phyloP scores from a whole-genome alignment of 2,888 invertebrate genomes.

The Plemyria rubiginata region DNA sequence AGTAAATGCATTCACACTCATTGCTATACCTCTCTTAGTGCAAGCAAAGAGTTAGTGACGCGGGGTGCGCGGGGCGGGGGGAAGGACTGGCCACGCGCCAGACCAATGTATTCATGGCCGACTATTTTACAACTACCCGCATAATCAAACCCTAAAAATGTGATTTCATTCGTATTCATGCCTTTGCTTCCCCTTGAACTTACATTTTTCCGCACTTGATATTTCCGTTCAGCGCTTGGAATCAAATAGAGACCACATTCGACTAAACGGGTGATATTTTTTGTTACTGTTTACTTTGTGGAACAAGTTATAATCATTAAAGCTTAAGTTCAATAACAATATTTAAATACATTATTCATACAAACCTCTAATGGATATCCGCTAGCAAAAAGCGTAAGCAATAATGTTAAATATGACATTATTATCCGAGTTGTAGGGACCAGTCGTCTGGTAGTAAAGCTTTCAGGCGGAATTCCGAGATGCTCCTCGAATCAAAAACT shows the following conservation, averaged over 20 bases:
- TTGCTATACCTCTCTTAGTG: background rate
- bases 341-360: too few relatives aligned
- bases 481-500: conserved; percentile 14
- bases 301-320: too few relatives aligned
- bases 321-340: too few relatives aligned
- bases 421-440: background rate
- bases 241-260: background rate
- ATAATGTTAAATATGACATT: too few relatives aligned
- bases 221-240: conserved; percentile 4
- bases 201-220: conserved; percentile 18
- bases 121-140: conserved; percentile 40
- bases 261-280: background rate
- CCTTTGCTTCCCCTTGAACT: conserved; percentile 24
- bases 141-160: conserved; percentile 39
- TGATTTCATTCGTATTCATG: conserved; percentile 30
- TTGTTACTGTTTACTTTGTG: too few relatives aligned
- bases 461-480: background rate
- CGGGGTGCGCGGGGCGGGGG: background rate
- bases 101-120: conserved; percentile 47
- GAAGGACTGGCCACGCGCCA: conserved; percentile 48
- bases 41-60: background rate
- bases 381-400: background rate
- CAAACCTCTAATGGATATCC: too few relatives aligned
- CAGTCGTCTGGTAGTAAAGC: background rate
- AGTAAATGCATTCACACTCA: background rate